Percentiles rank a stretch among this genome's conserved stretches.
phyloP scores from a whole-genome alignment of 2,113 vertebrate species.

The Paracanthobrama guichenoti region DNA sequence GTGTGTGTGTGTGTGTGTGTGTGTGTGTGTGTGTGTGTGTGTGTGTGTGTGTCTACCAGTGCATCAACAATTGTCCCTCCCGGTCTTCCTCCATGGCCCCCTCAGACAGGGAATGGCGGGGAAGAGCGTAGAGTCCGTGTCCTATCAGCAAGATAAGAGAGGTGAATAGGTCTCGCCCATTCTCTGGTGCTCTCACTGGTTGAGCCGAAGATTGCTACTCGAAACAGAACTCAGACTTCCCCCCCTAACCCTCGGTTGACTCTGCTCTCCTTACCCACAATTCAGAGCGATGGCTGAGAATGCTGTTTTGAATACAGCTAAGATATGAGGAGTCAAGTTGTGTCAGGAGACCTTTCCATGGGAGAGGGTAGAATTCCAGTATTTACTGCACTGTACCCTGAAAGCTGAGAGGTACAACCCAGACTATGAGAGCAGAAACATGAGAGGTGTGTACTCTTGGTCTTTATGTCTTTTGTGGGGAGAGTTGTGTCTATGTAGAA shows the following conservation, averaged over 20 bases:
- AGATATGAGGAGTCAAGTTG: constrained; percentile 47
- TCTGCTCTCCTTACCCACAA: constrained; percentile 34
- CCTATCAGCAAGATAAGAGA: constrained; percentile 75
- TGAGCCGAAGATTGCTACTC: constrained; percentile 50
- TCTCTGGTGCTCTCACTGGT: constrained; percentile 56
- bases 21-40: constrained; percentile 17
- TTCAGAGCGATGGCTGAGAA: constrained; percentile 18
- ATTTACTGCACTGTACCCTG: constrained; percentile 45
- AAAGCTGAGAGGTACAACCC: constrained; percentile 34
- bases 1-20: constrained; percentile 41
- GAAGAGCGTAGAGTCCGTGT: constrained; percentile 66
- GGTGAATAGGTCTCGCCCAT: constrained; percentile 58
- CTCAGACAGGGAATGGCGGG: constrained; percentile 61
- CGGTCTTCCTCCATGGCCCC: constrained; percentile 68
- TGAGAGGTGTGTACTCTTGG: constrained; percentile 32
- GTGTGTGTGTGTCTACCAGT: constrained; percentile 22
- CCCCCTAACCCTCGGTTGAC: constrained; percentile 32
- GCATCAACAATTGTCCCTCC: constrained; percentile 74
- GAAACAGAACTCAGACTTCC: constrained; percentile 22
- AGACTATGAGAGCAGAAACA: constrained; percentile 34
- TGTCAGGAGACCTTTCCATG: constrained; percentile 32
- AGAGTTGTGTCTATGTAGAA: constrained; percentile 35
- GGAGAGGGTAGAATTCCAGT: constrained; percentile 36
- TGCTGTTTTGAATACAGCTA: constrained; percentile 28
- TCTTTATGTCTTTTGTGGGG: constrained; percentile 26